Conservation (phyloP, 2,888 invertebrate genomes). For the Byasa hedistus region DNA sequence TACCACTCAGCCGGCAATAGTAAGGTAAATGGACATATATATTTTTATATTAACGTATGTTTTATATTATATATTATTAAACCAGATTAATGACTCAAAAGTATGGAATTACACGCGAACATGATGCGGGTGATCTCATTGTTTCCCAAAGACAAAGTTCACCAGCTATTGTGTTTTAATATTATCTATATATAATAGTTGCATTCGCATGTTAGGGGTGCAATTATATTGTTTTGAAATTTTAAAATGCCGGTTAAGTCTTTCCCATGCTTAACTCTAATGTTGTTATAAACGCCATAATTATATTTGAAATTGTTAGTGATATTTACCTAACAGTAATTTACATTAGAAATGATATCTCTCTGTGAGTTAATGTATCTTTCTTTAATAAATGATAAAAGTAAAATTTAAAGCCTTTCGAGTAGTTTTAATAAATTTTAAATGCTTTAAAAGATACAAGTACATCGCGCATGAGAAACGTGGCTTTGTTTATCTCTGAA, state of each 20-base stretch:
- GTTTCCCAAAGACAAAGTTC: constrained; percentile 31
- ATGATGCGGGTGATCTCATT: constrained; percentile 37
- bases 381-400: neutral
- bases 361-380: neutral
- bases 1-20: too few relatives aligned
- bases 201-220: neutral
- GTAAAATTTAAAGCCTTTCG: neutral
- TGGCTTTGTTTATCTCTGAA: constrained; percentile 3
- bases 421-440: neutral
- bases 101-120: constrained; percentile 53
- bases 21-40: too few relatives aligned
- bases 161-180: constrained; percentile 32
- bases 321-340: neutral
- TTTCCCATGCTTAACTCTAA: constrained; percentile 6
- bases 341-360: neutral
- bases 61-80: neutral
- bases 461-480: neutral
- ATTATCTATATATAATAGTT: constrained; percentile 15
- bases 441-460: neutral
- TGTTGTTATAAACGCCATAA: constrained; percentile 12
- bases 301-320: neutral
- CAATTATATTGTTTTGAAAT: constrained; percentile 17
- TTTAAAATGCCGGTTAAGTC: neutral
- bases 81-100: constrained; percentile 42
- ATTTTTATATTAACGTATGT: neutral